Conservation (phyloP, 2,797 vertebrate genomes). For the Sebastes hubbsi region DNA sequence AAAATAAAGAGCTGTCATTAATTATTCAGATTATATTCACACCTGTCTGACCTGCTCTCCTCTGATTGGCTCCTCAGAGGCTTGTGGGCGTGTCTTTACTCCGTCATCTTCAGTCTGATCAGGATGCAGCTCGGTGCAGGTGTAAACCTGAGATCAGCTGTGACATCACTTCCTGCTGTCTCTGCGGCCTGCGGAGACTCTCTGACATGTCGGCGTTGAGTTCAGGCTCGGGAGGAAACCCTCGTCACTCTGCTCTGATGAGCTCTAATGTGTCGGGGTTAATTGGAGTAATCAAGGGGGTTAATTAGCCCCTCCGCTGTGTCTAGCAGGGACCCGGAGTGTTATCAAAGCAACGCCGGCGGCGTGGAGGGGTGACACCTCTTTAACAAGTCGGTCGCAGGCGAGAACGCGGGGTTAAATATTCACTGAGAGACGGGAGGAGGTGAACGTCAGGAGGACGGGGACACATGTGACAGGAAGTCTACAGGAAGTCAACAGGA, state of each 20-base stretch:
- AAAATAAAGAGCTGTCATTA: background rate
- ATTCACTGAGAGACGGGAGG: constrained; percentile 47
- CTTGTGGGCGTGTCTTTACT: background rate
- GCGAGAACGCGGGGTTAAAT: constrained; percentile 71
- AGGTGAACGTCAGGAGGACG: background rate
- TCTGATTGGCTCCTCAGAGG: too few relatives aligned
- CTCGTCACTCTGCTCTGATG: constrained; percentile 63
- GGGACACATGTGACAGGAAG: background rate
- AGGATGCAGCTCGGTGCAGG: background rate
- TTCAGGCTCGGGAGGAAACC: constrained; percentile 42
- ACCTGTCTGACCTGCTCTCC: too few relatives aligned
- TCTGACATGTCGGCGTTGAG: background rate
- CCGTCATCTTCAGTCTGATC: background rate
- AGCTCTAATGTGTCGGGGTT: constrained; percentile 83
- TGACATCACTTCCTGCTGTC: constrained; percentile 31
- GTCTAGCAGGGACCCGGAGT: constrained; percentile 64
- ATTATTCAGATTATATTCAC: too few relatives aligned
- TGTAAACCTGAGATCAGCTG: background rate
- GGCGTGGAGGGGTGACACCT: constrained; percentile 74
- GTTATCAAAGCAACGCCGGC: constrained; percentile 72
- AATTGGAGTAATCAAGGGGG: constrained; percentile 87
- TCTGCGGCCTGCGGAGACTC: background rate
- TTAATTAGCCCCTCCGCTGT: constrained; percentile 80
- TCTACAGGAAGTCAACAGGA: too few relatives aligned
- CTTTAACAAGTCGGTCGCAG: constrained; percentile 71